Evolutionary conservation across 2,797 vertebrate species (phyloP).

Genomic region (Molossus alvarezi): DNA sequence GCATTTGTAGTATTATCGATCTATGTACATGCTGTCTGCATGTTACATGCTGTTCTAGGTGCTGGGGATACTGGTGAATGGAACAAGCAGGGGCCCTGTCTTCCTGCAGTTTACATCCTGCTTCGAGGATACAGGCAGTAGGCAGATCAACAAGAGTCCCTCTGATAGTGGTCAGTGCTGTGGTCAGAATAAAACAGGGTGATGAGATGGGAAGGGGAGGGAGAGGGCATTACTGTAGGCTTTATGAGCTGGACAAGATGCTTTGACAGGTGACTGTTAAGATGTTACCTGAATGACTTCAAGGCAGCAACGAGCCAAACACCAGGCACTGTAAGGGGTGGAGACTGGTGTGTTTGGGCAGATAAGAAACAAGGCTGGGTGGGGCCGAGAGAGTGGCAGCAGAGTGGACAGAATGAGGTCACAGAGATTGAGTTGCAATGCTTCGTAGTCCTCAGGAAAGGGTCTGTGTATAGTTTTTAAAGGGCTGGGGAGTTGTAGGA

Average conservation of each 20-base stretch:
- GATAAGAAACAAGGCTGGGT: background rate
- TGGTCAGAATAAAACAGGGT: background rate
- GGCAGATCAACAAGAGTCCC: background rate
- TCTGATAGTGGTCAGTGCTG: no score
- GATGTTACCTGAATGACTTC: background rate
- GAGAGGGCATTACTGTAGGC: background rate
- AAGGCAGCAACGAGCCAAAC: background rate
- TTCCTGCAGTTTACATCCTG: background rate
- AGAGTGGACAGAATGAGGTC: background rate
- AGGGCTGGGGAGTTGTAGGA: no score
- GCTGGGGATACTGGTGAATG: background rate
- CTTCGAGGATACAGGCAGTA: slow-evolving; percentile 17
- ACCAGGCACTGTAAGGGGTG: background rate
- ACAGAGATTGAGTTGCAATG: rapidly evolving
- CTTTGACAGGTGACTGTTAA: background rate
- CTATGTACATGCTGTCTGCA: background rate
- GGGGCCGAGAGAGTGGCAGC: rapidly evolving
- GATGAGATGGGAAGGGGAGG: background rate
- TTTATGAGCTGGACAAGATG: background rate
- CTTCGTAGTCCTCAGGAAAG: background rate
- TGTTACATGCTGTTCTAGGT: background rate
- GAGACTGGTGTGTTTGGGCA: background rate
- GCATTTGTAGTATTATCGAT: background rate
- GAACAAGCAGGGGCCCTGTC: background rate
- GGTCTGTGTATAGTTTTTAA: background rate